phyloP scores from a whole-genome alignment of 1,140 invertebrate species.

The Platorchestia sp. region DNA sequence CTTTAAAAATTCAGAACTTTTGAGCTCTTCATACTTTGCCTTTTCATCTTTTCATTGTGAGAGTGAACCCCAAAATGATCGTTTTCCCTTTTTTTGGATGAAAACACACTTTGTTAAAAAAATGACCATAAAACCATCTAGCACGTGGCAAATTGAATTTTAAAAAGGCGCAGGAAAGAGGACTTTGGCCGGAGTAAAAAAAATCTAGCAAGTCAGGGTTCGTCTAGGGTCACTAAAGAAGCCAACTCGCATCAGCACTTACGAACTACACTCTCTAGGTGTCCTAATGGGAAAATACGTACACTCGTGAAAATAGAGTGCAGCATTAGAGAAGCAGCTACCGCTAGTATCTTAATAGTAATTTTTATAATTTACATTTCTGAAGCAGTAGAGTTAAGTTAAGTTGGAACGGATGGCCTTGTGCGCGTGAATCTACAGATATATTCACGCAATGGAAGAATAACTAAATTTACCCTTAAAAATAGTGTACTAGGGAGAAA shows the following conservation, averaged over 20 bases:
- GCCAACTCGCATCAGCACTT: neutral
- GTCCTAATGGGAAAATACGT: neutral
- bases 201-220: too few relatives aligned
- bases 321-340: neutral
- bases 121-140: too few relatives aligned
- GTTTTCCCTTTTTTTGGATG: too few relatives aligned
- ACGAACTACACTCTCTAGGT: neutral
- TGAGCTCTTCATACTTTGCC: too few relatives aligned
- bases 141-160: too few relatives aligned
- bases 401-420: conserved; percentile 16
- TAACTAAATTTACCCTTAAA: neutral
- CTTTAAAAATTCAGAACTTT: too few relatives aligned
- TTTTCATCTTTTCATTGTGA: too few relatives aligned
- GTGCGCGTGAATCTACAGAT: neutral
- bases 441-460: neutral
- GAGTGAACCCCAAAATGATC: too few relatives aligned
- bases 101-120: too few relatives aligned
- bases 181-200: too few relatives aligned
- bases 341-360: neutral
- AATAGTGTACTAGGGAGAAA: neutral
- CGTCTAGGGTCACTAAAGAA: too few relatives aligned
- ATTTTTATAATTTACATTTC: neutral
- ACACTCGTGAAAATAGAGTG: neutral
- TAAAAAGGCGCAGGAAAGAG: too few relatives aligned
- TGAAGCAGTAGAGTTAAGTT: neutral